phyloP scores from a whole-genome alignment of 2,797 vertebrate genomes.

The Mus caroli region DNA sequence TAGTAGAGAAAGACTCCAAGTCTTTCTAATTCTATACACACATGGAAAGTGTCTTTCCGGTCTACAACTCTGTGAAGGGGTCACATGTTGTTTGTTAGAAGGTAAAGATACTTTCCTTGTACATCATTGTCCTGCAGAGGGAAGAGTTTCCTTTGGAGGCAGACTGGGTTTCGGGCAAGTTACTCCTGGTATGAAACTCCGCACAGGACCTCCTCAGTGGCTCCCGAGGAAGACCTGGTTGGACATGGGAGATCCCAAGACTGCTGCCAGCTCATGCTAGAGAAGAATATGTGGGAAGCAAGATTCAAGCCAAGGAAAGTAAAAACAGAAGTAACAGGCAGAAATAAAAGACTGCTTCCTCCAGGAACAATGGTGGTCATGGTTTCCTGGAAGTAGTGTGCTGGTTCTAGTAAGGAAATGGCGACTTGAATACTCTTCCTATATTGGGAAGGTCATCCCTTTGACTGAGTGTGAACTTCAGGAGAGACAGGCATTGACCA shows the following conservation, averaged over 20 bases:
- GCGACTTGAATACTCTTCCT: background rate
- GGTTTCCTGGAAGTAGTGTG: conserved; percentile 51
- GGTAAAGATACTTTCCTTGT: background rate
- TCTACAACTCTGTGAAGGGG: conserved; percentile 49
- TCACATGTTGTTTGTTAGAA: background rate
- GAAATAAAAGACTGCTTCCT: conserved; percentile 38
- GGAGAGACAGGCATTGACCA: background rate
- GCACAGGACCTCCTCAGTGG: background rate
- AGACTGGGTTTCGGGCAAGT: background rate
- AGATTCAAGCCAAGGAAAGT: conserved; percentile 16
- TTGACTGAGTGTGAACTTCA: background rate
- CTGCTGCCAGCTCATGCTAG: background rate
- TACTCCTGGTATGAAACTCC: background rate
- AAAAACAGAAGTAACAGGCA: conserved; percentile 46
- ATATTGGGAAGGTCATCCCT: background rate
- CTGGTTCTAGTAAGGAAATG: background rate
- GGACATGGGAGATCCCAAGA: background rate
- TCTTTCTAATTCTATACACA: conserved; percentile 16
- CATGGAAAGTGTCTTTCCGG: conserved; percentile 45
- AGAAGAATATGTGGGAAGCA: conserved; percentile 22
- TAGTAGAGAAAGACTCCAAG: conserved; percentile 49
- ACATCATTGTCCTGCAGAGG: background rate
- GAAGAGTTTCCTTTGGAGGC: conserved; percentile 27
- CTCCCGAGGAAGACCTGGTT: background rate
- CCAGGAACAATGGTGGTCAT: conserved; percentile 1